Percentiles rank a stretch among this genome's conserved stretches.
These are phyloP conservation scores for Tortricodes alternella DNA, from an alignment of 2,888 invertebrate genomes.

Conservation along the genomic window DNA sequence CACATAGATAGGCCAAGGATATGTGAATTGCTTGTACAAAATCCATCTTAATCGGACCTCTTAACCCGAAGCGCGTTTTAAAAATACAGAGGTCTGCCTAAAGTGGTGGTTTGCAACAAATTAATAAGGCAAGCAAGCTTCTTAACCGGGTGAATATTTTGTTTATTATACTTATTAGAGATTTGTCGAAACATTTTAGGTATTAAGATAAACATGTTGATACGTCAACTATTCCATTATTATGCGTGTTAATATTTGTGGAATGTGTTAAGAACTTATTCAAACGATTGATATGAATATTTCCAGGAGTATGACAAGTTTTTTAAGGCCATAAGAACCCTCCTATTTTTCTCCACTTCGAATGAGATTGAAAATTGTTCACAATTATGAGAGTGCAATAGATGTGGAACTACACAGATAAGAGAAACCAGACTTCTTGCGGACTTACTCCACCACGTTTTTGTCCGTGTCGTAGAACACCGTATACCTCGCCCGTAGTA, in stretches of 20 bases:
- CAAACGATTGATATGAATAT: constrained; percentile 55
- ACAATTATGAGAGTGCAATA: too few species aligned
- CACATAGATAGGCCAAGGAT: constrained; percentile 58
- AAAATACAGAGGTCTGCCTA: constrained; percentile 37
- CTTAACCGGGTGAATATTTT: constrained; percentile 79
- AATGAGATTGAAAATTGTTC: not conserved
- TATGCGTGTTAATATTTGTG: constrained; percentile 53
- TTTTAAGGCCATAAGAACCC: not conserved
- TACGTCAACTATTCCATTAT: constrained; percentile 28
- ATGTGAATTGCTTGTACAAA: constrained; percentile 54
- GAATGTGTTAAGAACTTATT: constrained; percentile 53
- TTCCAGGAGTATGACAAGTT: constrained; percentile 34
- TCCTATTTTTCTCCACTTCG: not conserved
- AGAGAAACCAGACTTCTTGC: too few species aligned
- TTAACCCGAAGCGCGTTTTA: not conserved
- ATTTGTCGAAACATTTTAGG: constrained; percentile 78
- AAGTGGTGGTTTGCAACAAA: constrained; percentile 58
- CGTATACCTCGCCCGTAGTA: too few species aligned
- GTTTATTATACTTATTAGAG: constrained; percentile 80
- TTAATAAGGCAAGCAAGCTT: constrained; percentile 79
- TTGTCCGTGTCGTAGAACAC: too few species aligned
- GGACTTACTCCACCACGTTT: too few species aligned
- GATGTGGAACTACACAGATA: too few species aligned
- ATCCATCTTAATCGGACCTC: constrained; percentile 43
- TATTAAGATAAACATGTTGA: constrained; percentile 65